Percentiles rank a stretch among this genome's conserved stretches.
Evolutionary conservation across 35 echinoderm and acorn worm species (phyloP).

Genomic region (Holothuria glaberrima): DNA sequence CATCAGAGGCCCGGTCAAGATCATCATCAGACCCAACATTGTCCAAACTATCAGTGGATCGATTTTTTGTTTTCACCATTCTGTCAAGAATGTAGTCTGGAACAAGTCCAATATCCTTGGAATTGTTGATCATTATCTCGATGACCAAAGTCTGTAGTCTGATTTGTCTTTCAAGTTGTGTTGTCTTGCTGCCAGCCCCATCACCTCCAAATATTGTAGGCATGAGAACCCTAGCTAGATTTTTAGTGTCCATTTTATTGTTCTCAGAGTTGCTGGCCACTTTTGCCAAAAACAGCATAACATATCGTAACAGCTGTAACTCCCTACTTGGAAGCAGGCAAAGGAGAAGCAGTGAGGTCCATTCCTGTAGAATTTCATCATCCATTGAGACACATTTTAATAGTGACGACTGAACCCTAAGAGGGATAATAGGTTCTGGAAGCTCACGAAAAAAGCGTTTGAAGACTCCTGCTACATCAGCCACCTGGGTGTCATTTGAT

Average conservation of each 20-base stretch:
- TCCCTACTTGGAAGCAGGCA: slow-evolving; percentile 63
- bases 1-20: slow-evolving; percentile 81
- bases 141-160: slow-evolving; percentile 65
- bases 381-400: slow-evolving; percentile 75
- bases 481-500: slow-evolving; percentile 55
- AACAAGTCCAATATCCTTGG: slow-evolving; percentile 81
- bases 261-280: slow-evolving; percentile 61
- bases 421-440: slow-evolving; percentile 76
- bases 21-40: slow-evolving; percentile 95
- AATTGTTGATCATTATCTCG: slow-evolving; percentile 75
- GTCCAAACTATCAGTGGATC: slow-evolving; percentile 66
- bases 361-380: slow-evolving; percentile 59
- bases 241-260: slow-evolving; percentile 91
- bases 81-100: slow-evolving; percentile 80
- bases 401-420: slow-evolving; percentile 63
- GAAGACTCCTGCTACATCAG: slow-evolving; percentile 91
- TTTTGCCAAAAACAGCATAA: slow-evolving; percentile 77
- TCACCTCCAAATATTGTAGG: slow-evolving; percentile 75
- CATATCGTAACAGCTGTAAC: slow-evolving; percentile 70
- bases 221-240: slow-evolving; percentile 82
- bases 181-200: slow-evolving; percentile 46
- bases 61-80: slow-evolving; percentile 59
- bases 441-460: slow-evolving; percentile 94
- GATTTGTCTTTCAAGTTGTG: slow-evolving; percentile 67
- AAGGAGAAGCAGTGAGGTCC: slow-evolving; percentile 58